Base-by-base conservation (phyloP, 1,140 invertebrate genomes). In the Paraescarpia echinospica region DNA sequence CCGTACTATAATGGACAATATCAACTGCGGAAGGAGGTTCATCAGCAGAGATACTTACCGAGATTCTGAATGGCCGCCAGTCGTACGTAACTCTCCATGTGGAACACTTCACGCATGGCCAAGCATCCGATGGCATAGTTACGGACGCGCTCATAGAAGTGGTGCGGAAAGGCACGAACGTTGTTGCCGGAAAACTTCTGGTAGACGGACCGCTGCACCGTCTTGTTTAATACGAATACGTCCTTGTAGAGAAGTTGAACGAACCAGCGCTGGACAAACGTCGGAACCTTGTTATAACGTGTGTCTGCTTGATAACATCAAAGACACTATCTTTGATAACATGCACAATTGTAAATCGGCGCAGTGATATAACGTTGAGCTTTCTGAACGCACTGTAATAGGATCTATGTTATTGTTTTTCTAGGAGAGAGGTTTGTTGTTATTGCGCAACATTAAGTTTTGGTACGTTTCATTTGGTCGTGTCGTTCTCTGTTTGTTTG, bases 31-130 rank as follows among this genome's bases (percentile, higher is more conserved):
- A 90, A 0, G 35, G 89, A 90, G 22, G 27, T 34, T 35, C 6
- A 22, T 8, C 5, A 35, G 34, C 0, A 35, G 33, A 92, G 14
- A 92, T 12, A 22, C 93, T 93, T 93, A 95, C 95, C 95, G 33
- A 95, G 91, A 92, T 95, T 95, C 92, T 95, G 94, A 92, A 95
- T 94, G 34, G 95, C 95, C 22, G 94, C 94, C 22, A 95, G 94
- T 90, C 95, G 90, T 4, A 95, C 93, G 14, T 93, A 93, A 91
- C 94, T 95, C 77, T 94, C 94, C 95, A 95, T 95, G 92, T 93
- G 93, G 91, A 95, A 94, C 35, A 95, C 95, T 93, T 95, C 94
- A 88, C 93, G 92, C 93, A 95, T 94, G 33, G 94, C 94, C 88
- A 93, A 92, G 89, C 94, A 94, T 14, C 94, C 94, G 6, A 93